These are phyloP conservation scores for Noctua fimbriata DNA, from an alignment of 2,888 invertebrate genomes.

Conservation along the genomic window DNA sequence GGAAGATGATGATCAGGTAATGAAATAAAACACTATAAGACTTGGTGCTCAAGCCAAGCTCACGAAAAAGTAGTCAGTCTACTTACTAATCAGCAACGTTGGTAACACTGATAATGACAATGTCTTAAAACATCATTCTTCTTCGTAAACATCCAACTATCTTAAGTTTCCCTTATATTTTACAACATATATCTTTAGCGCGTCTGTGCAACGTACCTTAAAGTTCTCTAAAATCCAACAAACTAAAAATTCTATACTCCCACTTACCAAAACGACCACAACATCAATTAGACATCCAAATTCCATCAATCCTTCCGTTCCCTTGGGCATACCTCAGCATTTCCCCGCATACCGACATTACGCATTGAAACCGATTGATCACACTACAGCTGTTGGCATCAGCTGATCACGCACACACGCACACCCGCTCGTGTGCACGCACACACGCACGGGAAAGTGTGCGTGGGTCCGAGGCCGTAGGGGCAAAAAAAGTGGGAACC, in stretches of 20 bases:
- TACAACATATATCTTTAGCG: not conserved
- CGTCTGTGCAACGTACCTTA: not conserved
- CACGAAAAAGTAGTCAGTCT: not conserved
- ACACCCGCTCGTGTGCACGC: slow-evolving; percentile 64
- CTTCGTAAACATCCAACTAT: not conserved
- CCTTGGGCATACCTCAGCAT: slow-evolving; percentile 48
- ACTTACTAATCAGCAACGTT: not conserved
- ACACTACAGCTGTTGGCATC: slow-evolving; percentile 83
- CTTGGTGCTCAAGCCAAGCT: not conserved
- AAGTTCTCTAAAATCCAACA: not conserved
- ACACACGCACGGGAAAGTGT: slow-evolving; percentile 67
- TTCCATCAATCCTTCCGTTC: slow-evolving; percentile 50
- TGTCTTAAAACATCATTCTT: not conserved
- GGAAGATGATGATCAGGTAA: not conserved
- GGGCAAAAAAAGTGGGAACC: slow-evolving; percentile 83
- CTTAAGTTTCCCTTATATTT: not conserved
- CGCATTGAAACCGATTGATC: slow-evolving; percentile 74
- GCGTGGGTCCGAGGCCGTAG: slow-evolving; percentile 70
- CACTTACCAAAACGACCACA: slow-evolving; percentile 22
- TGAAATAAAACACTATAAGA: not conserved
- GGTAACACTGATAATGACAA: no score
- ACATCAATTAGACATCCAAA: slow-evolving; percentile 55
- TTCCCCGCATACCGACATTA: slow-evolving; percentile 68
- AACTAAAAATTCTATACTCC: slow-evolving; percentile 7
- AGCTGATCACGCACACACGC: slow-evolving; percentile 83